Conservation (phyloP, 2,888 invertebrate genomes). For the Coleophora flavipennella region DNA sequence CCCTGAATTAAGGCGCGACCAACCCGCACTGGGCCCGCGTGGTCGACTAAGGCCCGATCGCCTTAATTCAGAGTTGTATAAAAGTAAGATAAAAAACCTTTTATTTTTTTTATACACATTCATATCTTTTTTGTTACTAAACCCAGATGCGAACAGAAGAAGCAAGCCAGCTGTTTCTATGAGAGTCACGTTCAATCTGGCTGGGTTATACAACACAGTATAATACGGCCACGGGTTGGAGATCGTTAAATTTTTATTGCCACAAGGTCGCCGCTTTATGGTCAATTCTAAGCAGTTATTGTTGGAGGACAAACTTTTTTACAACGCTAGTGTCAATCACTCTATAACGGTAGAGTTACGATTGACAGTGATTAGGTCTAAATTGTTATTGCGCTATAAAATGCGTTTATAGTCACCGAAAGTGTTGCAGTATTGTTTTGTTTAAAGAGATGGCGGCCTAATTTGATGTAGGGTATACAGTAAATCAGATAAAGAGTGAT, state of each 20-base stretch:
- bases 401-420: conserved; percentile 41
- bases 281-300: conserved; percentile 70
- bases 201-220: conserved; percentile 36
- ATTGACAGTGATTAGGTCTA: conserved; percentile 63
- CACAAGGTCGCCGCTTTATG: conserved; percentile 73
- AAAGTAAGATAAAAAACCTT: too few relatives aligned
- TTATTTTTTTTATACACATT: too few relatives aligned
- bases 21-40: too few relatives aligned
- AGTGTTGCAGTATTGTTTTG: conserved; percentile 40
- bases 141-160: conserved; percentile 32
- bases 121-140: too few relatives aligned
- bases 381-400: conserved; percentile 62
- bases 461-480: too few relatives aligned
- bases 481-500: too few relatives aligned
- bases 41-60: too few relatives aligned
- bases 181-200: conserved; percentile 64
- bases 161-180: conserved; percentile 57
- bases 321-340: conserved; percentile 49
- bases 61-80: too few relatives aligned
- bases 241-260: conserved; percentile 74
- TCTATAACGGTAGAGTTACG: conserved; percentile 51
- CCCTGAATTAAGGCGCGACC: too few relatives aligned
- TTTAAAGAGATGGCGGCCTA: conserved; percentile 12
- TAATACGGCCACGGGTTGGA: conserved; percentile 42
- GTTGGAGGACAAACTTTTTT: conserved; percentile 61